These are phyloP conservation scores for Zapus hudsonius DNA, from an alignment of 2,113 vertebrate genomes.

Conservation along the genomic window DNA sequence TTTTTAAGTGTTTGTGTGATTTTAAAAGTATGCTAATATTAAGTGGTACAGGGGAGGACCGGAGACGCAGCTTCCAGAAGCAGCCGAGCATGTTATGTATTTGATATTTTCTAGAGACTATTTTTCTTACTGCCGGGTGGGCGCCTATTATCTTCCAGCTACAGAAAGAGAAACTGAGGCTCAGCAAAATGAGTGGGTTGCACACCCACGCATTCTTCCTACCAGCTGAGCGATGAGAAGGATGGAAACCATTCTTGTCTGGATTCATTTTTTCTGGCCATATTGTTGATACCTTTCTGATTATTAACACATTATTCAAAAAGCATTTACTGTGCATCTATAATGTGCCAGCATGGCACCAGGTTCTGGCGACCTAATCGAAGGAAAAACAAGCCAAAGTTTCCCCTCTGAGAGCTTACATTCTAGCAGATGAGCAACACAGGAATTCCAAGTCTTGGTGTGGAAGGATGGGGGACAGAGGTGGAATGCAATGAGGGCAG, in stretches of 20 bases:
- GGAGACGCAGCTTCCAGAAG: conserved; percentile 50
- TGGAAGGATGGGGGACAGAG: not conserved
- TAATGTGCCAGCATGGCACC: not conserved
- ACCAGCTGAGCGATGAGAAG: not conserved
- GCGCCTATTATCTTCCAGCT: not conserved
- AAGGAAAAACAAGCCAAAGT: not conserved
- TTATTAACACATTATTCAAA: too few species aligned
- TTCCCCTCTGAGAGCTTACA: not conserved
- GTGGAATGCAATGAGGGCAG: not conserved
- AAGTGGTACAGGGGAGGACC: conserved; percentile 32
- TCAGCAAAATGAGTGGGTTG: not conserved
- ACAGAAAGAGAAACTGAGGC: conserved; percentile 31
- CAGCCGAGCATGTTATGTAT: not conserved
- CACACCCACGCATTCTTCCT: not conserved
- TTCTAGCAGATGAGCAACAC: not conserved
- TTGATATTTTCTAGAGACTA: conserved; percentile 9
- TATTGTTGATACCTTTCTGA: too few species aligned
- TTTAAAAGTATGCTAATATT: conserved; percentile 66
- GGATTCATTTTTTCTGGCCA: too few species aligned
- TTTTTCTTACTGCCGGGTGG: not conserved
- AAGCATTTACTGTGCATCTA: not conserved
- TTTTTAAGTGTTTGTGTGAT: conserved; percentile 72
- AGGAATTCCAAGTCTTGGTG: not conserved
- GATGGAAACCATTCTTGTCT: too few species aligned
- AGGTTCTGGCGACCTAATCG: not conserved